A percentile compares a stretch with the other conserved stretches of the same genome.
Evolutionary conservation across 2,888 invertebrate species (phyloP).

Genomic region (Apotomis capreana): DNA sequence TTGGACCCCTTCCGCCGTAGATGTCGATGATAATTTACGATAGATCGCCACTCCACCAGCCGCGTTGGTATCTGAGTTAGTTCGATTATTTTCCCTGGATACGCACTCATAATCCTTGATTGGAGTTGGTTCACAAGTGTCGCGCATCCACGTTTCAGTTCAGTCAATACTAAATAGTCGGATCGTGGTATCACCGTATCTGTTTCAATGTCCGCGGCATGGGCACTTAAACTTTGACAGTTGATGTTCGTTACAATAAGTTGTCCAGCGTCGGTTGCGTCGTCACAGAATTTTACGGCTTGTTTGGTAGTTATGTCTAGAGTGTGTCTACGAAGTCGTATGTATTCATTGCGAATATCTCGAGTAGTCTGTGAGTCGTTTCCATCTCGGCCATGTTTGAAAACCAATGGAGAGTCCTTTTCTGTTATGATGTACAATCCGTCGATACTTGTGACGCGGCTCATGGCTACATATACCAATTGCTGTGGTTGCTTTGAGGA

Average conservation of each 20-base stretch:
- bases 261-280: constrained; percentile 44
- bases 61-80: constrained; percentile 45
- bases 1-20: constrained; percentile 2
- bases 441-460: constrained; percentile 41
- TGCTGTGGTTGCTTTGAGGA: constrained; percentile 43
- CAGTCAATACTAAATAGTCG: constrained; percentile 47
- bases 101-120: constrained; percentile 46
- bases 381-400: constrained; percentile 28
- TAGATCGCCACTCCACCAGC: constrained; percentile 50
- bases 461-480: constrained; percentile 44
- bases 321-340: constrained; percentile 46
- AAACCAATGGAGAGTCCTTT: constrained; percentile 38
- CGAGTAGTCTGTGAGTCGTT: constrained; percentile 44
- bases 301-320: constrained; percentile 43
- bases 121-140: constrained; percentile 47
- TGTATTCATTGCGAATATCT: constrained; percentile 45
- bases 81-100: constrained; percentile 48
- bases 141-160: constrained; percentile 51
- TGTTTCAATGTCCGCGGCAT: constrained; percentile 44
- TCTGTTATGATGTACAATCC: constrained; percentile 42
- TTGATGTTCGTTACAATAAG: constrained; percentile 44
- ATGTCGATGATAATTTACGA: constrained; percentile 45
- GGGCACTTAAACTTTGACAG: constrained; percentile 41
- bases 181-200: constrained; percentile 48
- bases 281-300: constrained; percentile 45